Base-by-base conservation (phyloP, 2,888 invertebrate genomes). In the Leptura quadrifasciata region DNA sequence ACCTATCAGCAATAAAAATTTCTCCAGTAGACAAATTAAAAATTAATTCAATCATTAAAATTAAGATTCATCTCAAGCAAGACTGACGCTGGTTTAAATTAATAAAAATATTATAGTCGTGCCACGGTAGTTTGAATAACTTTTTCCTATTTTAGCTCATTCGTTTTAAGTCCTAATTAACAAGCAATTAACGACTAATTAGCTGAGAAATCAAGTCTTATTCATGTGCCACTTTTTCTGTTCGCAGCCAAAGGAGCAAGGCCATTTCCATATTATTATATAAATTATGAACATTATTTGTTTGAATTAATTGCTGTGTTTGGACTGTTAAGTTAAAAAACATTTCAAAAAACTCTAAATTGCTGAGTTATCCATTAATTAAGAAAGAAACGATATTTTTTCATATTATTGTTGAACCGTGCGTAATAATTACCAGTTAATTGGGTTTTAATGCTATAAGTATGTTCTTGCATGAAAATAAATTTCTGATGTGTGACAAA, bases 101-200 rank as follows among this genome's bases (percentile, higher is more conserved):
- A 69, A 69, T 60, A 69, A 69, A 69, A 68, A 69, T 39, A 58
- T 58, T 69, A 69, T n/a, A 15, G 39, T 35, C 58, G 21, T 52
- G 71, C 17, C 61, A 71, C 20, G 18, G 24, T 21, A 31, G 47
- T 57, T 39, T 52, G n/a, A 47, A 60, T 18, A 27, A 35, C 60
- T 60, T 17, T n/a, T 47, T 65, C 12, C 52, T 21, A 52, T 68
- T 69, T 65, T 57, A 65, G 77, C 77, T 78, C 70, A 81, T 80
- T 77, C 81, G 78, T 80, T 76, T 72, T 73, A 67, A 63, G 67
- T 76, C 75, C 75, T 79, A 84, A 82, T 83, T 80, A 83, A 81
- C 79, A 79, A 73, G 74, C 81, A 83, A 84, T 84, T 82, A 83
- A 81, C 79, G 65, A 74, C 81, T 84, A 84, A 85, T 85, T 85